phyloP scores from a whole-genome alignment of 2,113 vertebrate species.

The Entomyzon cyanotis region DNA sequence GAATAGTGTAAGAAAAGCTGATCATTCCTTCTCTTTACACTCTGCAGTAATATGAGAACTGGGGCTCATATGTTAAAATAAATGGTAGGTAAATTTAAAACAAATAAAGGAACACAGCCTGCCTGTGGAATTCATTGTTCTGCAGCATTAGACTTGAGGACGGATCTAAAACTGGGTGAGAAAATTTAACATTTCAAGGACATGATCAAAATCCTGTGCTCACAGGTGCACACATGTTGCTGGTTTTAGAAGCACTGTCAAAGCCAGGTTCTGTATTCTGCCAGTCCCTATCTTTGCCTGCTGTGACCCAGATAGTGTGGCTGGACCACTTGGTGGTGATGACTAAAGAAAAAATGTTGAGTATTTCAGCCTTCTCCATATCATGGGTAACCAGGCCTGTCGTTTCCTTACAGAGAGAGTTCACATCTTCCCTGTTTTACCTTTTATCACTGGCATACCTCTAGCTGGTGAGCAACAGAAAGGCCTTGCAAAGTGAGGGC shows the following conservation, averaged over 20 bases:
- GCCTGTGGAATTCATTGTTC: neutral
- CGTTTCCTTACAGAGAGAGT: neutral
- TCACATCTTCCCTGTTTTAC: neutral
- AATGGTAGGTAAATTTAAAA: constrained; percentile 62
- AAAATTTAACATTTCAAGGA: neutral
- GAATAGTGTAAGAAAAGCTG: constrained; percentile 56
- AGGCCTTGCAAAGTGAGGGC: too few species aligned
- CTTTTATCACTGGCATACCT: neutral
- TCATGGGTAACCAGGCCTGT: neutral
- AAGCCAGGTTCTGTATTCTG: neutral
- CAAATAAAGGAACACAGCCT: constrained; percentile 38
- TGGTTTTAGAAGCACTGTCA: neutral
- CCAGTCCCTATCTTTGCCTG: too few species aligned
- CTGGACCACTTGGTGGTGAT: neutral
- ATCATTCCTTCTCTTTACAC: constrained; percentile 49
- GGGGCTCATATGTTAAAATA: constrained; percentile 50
- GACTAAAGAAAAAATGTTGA: neutral
- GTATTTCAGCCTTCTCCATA: neutral
- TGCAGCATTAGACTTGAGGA: neutral
- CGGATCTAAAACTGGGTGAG: neutral
- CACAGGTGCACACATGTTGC: too few species aligned
- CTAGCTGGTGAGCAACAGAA: neutral
- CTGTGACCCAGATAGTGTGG: neutral
- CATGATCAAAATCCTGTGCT: neutral
- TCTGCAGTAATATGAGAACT: constrained; percentile 20